Percentiles rank a stretch among this genome's conserved stretches.
phyloP scores from a whole-genome alignment of 2,888 invertebrate species.

The Drosophila longiperda region DNA sequence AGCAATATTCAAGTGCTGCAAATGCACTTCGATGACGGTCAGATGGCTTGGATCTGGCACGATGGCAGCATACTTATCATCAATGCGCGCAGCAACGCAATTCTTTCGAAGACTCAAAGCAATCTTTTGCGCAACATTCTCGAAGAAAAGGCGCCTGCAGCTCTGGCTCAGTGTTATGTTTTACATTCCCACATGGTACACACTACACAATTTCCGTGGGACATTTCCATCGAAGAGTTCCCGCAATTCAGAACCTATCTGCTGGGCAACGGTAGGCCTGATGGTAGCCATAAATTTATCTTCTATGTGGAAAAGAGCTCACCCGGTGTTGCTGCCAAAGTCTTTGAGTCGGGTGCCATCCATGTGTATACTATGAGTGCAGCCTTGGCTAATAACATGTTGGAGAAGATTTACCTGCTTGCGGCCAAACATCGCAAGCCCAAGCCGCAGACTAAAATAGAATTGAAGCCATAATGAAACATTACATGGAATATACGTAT shows the following conservation, averaged over 20 bases:
- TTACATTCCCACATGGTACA: constrained; percentile 16
- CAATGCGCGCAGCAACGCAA: constrained; percentile 30
- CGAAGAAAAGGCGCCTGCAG: neutral
- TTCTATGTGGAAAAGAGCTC: constrained; percentile 45
- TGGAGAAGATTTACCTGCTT: constrained; percentile 36
- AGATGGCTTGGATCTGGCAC: constrained; percentile 53
- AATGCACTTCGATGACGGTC: constrained; percentile 14
- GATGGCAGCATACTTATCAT: constrained; percentile 47
- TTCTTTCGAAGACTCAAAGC: constrained; percentile 21
- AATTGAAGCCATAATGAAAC: neutral
- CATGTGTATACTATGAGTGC: constrained; percentile 43
- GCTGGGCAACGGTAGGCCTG: neutral
- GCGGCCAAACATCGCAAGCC: constrained; percentile 42
- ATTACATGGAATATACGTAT: neutral
- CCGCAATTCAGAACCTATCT: constrained; percentile 2
- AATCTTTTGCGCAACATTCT: constrained; percentile 20
- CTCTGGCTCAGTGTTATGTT: neutral
- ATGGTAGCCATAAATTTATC: constrained; percentile 2
- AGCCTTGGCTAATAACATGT: constrained; percentile 30
- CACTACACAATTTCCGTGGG: constrained; percentile 35
- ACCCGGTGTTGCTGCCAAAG: constrained; percentile 43
- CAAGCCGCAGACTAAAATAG: neutral
- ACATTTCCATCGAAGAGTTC: constrained; percentile 34
- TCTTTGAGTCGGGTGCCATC: constrained; percentile 41
- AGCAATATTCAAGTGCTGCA: constrained; percentile 42